phyloP scores from a whole-genome alignment of 2,113 vertebrate species.

The Anoplopoma fimbria region DNA sequence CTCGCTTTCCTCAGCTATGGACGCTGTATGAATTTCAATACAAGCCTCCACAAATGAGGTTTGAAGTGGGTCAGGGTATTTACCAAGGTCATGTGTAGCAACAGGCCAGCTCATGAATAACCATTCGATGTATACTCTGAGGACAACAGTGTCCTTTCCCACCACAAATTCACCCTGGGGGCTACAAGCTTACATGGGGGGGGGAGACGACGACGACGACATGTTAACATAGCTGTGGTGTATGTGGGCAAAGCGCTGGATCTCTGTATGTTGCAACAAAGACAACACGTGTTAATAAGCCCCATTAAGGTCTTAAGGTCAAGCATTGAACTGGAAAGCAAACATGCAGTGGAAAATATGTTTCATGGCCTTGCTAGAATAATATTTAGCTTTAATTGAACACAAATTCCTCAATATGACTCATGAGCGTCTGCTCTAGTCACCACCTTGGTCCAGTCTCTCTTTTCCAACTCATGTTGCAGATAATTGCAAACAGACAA shows the following conservation, averaged over 20 bases:
- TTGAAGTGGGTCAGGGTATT: slow-evolving; percentile 62
- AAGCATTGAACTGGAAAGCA: slow-evolving; percentile 43
- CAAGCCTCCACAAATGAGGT: slow-evolving; percentile 45
- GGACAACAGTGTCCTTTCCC: slow-evolving; percentile 64
- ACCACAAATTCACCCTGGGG: slow-evolving; percentile 47
- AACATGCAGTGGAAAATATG: slow-evolving; percentile 65
- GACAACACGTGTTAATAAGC: slow-evolving; percentile 28
- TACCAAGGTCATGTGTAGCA: slow-evolving; percentile 61
- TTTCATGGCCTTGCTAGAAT: slow-evolving; percentile 58
- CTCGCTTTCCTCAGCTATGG: slow-evolving; percentile 26
- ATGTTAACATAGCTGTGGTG: slow-evolving; percentile 14
- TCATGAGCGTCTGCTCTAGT: slow-evolving; percentile 58
- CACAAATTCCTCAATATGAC: slow-evolving; percentile 69
- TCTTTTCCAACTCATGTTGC: slow-evolving; percentile 60
- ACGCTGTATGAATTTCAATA: slow-evolving; percentile 61
- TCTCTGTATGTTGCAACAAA: slow-evolving; percentile 28
- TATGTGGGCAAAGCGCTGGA: slow-evolving; percentile 8
- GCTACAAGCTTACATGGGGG: slow-evolving; percentile 17
- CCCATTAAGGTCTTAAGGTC: slow-evolving; percentile 7
- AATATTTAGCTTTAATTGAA: slow-evolving; percentile 72
- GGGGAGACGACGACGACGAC: too few relatives aligned
- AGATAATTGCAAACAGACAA: slow-evolving; percentile 78
- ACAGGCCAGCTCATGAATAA: slow-evolving; percentile 66
- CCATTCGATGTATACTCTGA: slow-evolving; percentile 54
- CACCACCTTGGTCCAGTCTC: slow-evolving; percentile 56